Evolutionary conservation across 2,888 invertebrate genomes (phyloP), one percentile per base, ranked within the genome.

Genomic region (Diplolepis rosae): DNA sequence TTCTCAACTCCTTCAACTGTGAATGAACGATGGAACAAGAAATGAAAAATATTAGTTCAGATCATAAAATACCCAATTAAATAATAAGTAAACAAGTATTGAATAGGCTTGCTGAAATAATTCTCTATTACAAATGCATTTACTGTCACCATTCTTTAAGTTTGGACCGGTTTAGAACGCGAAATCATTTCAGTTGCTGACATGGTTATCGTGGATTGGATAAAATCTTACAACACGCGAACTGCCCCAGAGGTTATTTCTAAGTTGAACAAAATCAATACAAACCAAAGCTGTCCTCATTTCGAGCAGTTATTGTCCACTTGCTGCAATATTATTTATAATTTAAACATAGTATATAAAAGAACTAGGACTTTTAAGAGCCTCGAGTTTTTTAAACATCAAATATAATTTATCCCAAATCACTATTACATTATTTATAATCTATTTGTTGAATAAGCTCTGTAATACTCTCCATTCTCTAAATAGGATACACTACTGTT

Each of bases 131-230:
- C 22, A 24, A 35, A 15, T 24, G 56, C 56, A 56, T 35, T n/a
- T 56, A 18, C 54, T 56, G 18, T 56, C 56, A 56, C 32, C 56
- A 56, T 56, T 56, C 56, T 35, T 56, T 56, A 1, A 35, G 35
- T 56, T 56, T 56, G 56, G 56, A 56, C 56, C 35, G 56, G 56
- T 56, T 35, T 32, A 56, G 35, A 22, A 22, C 56, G 35, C 35
- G 35, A 56, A 56, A 56, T 35, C 56, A 18, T 56, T 18, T 56
- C 45, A 45, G 18, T 45, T 45, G 45, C 45, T 45, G 45, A n/a
- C 45, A 45, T 45, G 45, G 45, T 45, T 45, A 45, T 45, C 45
- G 56, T 30, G 56, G 35, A 35, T 35, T 13, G 56, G 56, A 56
- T 56, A 32, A 56, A 35, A 56, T 56, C 35, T 56, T 56, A 35